These are phyloP conservation scores for Schrankia costaestrigalis DNA, from an alignment of 2,888 invertebrate genomes.

Conservation along the genomic window DNA sequence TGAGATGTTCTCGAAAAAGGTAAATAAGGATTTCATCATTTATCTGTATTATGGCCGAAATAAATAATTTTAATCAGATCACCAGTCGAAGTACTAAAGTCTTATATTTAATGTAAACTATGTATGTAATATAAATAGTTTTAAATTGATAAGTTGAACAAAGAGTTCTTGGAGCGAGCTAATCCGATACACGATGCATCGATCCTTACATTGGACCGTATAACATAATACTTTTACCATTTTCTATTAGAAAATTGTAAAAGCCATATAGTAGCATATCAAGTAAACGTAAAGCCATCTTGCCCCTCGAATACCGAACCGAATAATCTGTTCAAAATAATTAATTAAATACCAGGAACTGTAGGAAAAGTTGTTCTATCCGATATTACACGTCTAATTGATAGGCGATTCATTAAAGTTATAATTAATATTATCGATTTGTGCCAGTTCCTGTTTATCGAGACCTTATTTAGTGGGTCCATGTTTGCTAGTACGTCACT, in stretches of 20 bases:
- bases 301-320: conserved; percentile 3
- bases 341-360: conserved; percentile 3
- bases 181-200: conserved; percentile 45
- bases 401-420: conserved; percentile 12
- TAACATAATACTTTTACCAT: conserved; percentile 5
- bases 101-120: conserved; percentile 25
- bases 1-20: conserved; percentile 8
- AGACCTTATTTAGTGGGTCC: conserved; percentile 6
- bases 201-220: too few species aligned
- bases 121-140: conserved; percentile 48
- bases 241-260: conserved; percentile 7
- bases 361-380: conserved; percentile 8
- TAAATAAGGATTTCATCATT: conserved; percentile 4
- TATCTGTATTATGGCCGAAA: conserved; percentile 24
- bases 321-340: conserved; percentile 4
- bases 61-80: conserved; percentile 9
- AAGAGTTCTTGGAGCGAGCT: conserved; percentile 46
- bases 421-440: conserved; percentile 14
- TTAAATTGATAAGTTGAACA: conserved; percentile 67
- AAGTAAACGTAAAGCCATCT: conserved; percentile 5
- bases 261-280: conserved; percentile 18
- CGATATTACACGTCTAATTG: conserved; percentile 9
- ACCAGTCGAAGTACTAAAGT: conserved; percentile 24
- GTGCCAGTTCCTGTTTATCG: conserved; percentile 5
- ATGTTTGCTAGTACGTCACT: conserved; percentile 30